phyloP scores from a whole-genome alignment of 2,888 invertebrate genomes.

The Globia sparganii region DNA sequence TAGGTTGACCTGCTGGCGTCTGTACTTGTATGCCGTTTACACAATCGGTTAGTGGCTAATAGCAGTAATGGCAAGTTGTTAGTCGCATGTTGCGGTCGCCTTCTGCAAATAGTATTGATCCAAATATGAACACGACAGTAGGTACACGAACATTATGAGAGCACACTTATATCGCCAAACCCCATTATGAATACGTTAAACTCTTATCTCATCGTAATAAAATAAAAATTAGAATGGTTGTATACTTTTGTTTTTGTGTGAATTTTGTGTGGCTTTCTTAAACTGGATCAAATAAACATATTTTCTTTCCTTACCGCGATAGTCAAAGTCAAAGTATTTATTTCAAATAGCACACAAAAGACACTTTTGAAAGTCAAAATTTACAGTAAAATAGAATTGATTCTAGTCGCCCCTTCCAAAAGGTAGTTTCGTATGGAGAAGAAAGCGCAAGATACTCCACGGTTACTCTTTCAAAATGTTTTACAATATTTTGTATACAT shows the following conservation, averaged over 20 bases:
- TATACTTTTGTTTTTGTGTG: too few species aligned
- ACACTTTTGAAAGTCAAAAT: background rate
- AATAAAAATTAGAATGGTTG: background rate
- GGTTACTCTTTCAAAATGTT: background rate
- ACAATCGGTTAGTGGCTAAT: slow-evolving; percentile 43
- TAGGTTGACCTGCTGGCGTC: too few species aligned
- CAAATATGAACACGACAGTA: slow-evolving; percentile 22
- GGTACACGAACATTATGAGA: slow-evolving; percentile 2
- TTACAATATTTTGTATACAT: background rate
- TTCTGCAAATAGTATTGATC: slow-evolving; percentile 46
- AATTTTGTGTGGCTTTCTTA: too few species aligned
- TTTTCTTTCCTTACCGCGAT: background rate
- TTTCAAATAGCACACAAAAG: background rate
- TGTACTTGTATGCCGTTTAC: slow-evolving; percentile 44
- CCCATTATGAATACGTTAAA: background rate
- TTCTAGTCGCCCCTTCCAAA: background rate
- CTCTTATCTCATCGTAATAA: background rate
- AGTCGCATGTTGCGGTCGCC: slow-evolving; percentile 40
- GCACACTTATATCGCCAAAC: background rate
- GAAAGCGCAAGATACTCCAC: background rate
- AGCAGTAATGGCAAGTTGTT: slow-evolving; percentile 38
- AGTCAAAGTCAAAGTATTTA: background rate
- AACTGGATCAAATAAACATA: too few species aligned
- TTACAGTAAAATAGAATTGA: background rate
- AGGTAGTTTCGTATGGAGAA: background rate